These are phyloP conservation scores for Centrocercus urophasianus DNA, from an alignment of 2,113 vertebrate species.

Conservation along the genomic window DNA sequence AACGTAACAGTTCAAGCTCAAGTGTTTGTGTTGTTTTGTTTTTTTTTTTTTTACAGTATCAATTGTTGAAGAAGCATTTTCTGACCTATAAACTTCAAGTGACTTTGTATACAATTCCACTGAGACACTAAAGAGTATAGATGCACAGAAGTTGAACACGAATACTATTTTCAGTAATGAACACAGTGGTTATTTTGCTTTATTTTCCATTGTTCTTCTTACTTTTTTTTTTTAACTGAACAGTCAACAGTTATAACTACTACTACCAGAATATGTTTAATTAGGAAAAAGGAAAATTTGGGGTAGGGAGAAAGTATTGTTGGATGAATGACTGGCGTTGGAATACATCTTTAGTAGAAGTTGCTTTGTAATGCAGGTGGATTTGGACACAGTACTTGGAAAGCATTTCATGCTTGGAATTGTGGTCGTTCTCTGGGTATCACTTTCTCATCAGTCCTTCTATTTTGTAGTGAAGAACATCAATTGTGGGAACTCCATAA, in stretches of 20 bases:
- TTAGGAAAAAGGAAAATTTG: neutral
- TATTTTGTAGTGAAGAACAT: neutral
- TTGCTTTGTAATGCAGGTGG: neutral
- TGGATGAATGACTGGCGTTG: constrained; percentile 27
- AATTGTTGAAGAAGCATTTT: constrained; percentile 51
- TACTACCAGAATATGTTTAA: neutral
- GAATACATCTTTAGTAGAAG: constrained; percentile 20
- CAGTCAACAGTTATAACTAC: neutral
- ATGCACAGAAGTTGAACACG: neutral
- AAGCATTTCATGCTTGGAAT: constrained; percentile 37
- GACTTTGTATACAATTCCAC: neutral
- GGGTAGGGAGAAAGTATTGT: constrained; percentile 17
- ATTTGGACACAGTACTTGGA: constrained; percentile 6
- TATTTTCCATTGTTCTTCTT: constrained; percentile 1
- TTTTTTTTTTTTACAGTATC: neutral
- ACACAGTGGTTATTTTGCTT: neutral
- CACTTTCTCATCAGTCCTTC: constrained; percentile 7
- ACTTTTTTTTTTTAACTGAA: neutral
- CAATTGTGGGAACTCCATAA: neutral
- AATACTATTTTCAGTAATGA: constrained; percentile 10
- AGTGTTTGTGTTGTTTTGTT: neutral
- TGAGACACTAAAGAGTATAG: neutral
- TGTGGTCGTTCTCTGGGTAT: neutral
- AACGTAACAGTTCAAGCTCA: constrained; percentile 9
- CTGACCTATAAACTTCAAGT: constrained; percentile 50